Percentiles rank a stretch among this genome's conserved stretches.
These are phyloP conservation scores for Gymnobelideus leadbeateri DNA, from an alignment of 2,113 vertebrate genomes.

Conservation along the genomic window DNA sequence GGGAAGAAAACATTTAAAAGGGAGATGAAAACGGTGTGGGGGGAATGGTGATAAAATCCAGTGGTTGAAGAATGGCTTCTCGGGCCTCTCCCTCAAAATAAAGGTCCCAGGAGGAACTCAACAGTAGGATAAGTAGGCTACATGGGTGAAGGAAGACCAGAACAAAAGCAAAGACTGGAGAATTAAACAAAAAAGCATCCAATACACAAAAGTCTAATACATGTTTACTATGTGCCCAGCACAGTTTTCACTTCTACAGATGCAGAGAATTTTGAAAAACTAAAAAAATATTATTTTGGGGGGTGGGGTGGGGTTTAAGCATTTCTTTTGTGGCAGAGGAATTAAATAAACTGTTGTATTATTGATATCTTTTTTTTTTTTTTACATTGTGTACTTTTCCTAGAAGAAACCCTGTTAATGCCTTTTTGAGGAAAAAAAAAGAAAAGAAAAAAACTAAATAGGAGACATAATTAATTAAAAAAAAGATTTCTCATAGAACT, in stretches of 20 bases:
- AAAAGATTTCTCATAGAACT: background rate
- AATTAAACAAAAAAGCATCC: background rate
- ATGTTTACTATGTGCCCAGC: background rate
- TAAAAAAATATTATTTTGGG: background rate
- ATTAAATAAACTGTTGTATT: background rate
- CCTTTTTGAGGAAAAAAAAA: background rate
- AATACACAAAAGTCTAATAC: background rate
- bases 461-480: background rate
- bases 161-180: background rate
- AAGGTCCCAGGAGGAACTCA: background rate
- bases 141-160: background rate
- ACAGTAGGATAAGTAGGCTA: background rate
- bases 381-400: background rate
- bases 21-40: no score
- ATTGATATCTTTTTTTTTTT: background rate
- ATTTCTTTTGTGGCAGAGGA: background rate
- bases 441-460: background rate
- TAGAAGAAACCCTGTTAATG: background rate
- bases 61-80: background rate
- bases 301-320: background rate
- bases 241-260: background rate
- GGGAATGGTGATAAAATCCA: background rate
- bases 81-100: background rate
- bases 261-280: background rate
- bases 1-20: background rate